Percentiles rank a stretch among this genome's conserved stretches.
These are phyloP conservation scores for Lucinisca nassula DNA, from an alignment of 2,888 invertebrate species.

Conservation along the genomic window DNA sequence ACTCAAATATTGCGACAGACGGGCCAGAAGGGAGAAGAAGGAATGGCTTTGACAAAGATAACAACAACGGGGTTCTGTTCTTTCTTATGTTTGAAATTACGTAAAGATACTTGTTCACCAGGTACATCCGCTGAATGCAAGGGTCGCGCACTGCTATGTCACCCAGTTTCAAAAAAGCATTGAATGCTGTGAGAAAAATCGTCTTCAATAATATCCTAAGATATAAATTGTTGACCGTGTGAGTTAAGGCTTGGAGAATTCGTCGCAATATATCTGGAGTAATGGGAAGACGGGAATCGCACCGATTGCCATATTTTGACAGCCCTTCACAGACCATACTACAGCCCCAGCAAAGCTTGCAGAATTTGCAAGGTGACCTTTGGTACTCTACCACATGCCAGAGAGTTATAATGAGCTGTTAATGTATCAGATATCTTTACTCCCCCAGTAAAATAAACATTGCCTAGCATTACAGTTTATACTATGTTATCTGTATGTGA, in stretches of 20 bases:
- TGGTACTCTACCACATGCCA: no score
- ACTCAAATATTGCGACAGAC: neutral
- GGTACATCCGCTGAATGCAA: neutral
- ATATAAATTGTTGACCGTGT: neutral
- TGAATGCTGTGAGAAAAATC: neutral
- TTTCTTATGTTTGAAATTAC: conserved; percentile 29
- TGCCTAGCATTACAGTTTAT: no score
- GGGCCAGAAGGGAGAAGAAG: neutral
- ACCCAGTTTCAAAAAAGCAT: conserved; percentile 10
- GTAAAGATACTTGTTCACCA: neutral
- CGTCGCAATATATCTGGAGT: neutral
- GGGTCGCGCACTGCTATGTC: neutral
- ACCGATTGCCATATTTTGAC: neutral
- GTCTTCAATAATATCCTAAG: neutral
- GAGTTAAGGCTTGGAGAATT: neutral
- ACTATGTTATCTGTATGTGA: no score
- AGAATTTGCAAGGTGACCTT: no score
- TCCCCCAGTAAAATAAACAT: no score
- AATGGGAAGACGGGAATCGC: neutral
- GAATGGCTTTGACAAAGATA: neutral
- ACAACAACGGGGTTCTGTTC: neutral
- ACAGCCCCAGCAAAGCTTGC: no score
- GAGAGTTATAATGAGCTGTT: no score
- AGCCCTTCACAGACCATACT: no score
- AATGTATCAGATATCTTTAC: no score